phyloP scores from a whole-genome alignment of 2,113 vertebrate genomes.

The Hyla sarda region DNA sequence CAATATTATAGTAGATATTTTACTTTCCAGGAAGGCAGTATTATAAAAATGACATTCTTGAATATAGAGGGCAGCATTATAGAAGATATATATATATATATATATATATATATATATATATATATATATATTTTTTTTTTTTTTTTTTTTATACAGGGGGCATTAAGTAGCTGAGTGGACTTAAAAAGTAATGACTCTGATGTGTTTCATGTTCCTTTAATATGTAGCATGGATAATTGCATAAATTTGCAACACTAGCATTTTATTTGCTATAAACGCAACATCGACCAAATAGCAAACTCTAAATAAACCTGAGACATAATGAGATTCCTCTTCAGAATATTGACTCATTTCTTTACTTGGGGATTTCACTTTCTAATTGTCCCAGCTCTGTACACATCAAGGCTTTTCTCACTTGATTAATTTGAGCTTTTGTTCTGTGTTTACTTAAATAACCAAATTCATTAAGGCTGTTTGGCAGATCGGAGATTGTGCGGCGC shows the following conservation, averaged over 20 bases:
- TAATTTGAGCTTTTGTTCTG: conserved; percentile 10
- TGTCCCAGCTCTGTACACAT: conserved; percentile 21
- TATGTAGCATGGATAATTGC: not conserved
- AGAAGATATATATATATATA: too few species aligned
- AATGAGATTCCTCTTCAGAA: conserved; percentile 3
- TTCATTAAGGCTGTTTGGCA: not conserved
- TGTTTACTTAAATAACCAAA: conserved; percentile 20
- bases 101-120: too few species aligned
- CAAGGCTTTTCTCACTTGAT: conserved; percentile 27
- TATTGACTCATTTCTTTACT: conserved; percentile 27
- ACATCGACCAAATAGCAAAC: conserved; percentile 7
- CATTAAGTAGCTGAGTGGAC: too few species aligned
- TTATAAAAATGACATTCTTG: too few species aligned
- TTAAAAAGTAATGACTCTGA: too few species aligned
- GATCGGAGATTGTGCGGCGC: not conserved
- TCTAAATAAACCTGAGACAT: conserved; percentile 14
- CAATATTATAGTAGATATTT: too few species aligned
- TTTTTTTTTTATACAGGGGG: too few species aligned
- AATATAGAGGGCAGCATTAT: not conserved
- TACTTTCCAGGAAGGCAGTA: too few species aligned
- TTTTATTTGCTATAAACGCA: not conserved
- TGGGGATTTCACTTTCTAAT: conserved; percentile 36
- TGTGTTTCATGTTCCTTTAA: too few species aligned
- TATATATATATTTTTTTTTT: too few species aligned
- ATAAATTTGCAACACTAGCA: not conserved